These are phyloP conservation scores for Pseudococcus viburni DNA, from an alignment of 2,888 invertebrate genomes.

Conservation along the genomic window DNA sequence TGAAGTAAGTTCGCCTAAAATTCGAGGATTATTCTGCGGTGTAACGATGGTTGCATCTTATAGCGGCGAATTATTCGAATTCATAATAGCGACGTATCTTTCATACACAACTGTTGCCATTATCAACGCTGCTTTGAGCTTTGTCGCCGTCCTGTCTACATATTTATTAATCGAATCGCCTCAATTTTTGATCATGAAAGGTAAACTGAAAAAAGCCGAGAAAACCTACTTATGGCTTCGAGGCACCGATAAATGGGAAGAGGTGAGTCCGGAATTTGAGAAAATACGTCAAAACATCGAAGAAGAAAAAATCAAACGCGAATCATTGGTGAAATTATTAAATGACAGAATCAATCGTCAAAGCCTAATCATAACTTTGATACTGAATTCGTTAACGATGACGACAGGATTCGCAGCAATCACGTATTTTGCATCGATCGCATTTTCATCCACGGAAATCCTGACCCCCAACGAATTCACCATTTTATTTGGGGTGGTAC, in stretches of 20 bases:
- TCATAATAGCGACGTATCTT: slow-evolving; percentile 68
- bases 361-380: not conserved
- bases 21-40: slow-evolving; percentile 68
- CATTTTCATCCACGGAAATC: slow-evolving; percentile 25
- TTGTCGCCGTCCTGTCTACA: slow-evolving; percentile 65
- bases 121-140: slow-evolving; percentile 66
- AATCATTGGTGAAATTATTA: not conserved
- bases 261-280: slow-evolving; percentile 17
- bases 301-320: not conserved
- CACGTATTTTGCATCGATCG: slow-evolving; percentile 20
- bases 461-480: slow-evolving; percentile 63
- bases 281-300: slow-evolving; percentile 38
- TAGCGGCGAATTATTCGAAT: slow-evolving; percentile 68
- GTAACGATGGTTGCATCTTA: slow-evolving; percentile 68
- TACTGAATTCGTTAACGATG: not conserved
- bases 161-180: slow-evolving; percentile 68
- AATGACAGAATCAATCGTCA: not conserved
- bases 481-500: slow-evolving; percentile 29
- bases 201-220: slow-evolving; percentile 63
- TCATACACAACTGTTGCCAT: slow-evolving; percentile 67
- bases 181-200: slow-evolving; percentile 67
- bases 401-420: slow-evolving; percentile 41
- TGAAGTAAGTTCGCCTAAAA: slow-evolving; percentile 68
- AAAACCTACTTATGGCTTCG: slow-evolving; percentile 8
- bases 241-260: not conserved